A percentile compares a stretch with the other conserved stretches of the same genome.
Evolutionary conservation across 2,797 vertebrate genomes (phyloP).

Genomic region (Eurystomus glaucurus): DNA sequence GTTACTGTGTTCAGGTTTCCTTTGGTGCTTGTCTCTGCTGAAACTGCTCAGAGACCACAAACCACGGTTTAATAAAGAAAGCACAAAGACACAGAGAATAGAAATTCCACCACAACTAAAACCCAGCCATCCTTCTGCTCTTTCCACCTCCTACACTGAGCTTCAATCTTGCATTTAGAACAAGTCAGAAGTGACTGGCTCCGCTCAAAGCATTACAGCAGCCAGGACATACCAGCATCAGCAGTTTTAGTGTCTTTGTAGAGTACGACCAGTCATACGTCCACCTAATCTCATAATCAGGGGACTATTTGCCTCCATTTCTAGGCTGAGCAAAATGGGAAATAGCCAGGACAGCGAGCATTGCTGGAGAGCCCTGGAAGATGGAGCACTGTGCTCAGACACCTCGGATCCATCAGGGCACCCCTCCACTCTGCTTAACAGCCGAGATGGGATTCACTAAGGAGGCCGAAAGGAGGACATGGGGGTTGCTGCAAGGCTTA

Average conservation of each 20-base stretch:
- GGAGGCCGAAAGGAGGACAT: neutral
- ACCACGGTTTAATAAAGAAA: conserved; percentile 12
- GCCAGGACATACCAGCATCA: neutral
- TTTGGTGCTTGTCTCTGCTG: neutral
- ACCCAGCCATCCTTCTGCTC: neutral
- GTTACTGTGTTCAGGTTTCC: neutral
- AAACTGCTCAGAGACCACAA: conserved; percentile 45
- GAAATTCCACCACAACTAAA: conserved; percentile 26
- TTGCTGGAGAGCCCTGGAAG: neutral
- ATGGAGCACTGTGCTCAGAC: neutral
- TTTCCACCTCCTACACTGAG: neutral
- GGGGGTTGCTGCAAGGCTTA: neutral
- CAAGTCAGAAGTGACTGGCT: neutral
- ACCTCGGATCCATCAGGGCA: rapidly evolving
- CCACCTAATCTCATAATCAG: neutral
- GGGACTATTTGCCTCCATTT: neutral
- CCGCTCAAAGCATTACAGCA: neutral
- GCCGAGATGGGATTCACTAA: neutral
- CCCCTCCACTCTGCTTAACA: rapidly evolving
- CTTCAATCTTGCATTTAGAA: neutral
- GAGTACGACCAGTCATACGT: neutral
- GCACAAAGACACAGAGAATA: neutral
- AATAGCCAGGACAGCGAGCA: neutral
- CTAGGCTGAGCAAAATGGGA: neutral
- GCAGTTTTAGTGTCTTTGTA: neutral